Percentiles rank a stretch among this genome's conserved stretches.
Evolutionary conservation across 2,113 vertebrate genomes (phyloP).

Genomic region (Nothobranchius furzeri): DNA sequence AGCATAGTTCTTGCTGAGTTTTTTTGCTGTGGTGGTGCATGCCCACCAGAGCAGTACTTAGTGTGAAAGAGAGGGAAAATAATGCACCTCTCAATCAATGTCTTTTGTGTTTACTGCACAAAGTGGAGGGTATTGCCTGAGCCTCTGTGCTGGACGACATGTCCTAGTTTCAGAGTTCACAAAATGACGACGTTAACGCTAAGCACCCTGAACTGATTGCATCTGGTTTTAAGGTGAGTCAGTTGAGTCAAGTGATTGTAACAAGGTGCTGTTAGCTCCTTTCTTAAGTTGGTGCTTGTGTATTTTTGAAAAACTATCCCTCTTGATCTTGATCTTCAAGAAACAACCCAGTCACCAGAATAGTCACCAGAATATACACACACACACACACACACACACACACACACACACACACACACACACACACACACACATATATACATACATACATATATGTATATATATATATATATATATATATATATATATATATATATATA

Average conservation of each 20-base stretch:
- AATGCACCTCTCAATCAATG: too few relatives aligned
- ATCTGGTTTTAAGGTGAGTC: neutral
- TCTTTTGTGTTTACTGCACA: neutral
- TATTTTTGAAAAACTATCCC: constrained; percentile 4
- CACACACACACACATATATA: too few relatives aligned
- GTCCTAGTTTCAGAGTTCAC: neutral
- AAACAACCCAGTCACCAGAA: neutral
- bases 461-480: too few relatives aligned
- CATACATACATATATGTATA: too few relatives aligned
- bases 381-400: too few relatives aligned
- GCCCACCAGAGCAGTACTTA: constrained; percentile 20
- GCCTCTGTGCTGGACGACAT: constrained; percentile 1
- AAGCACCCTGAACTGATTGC: constrained; percentile 18
- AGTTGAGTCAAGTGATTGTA: constrained; percentile 10
- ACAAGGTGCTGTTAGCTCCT: constrained; percentile 3
- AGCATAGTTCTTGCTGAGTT: constrained; percentile 26
- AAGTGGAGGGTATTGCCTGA: constrained; percentile 21
- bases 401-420: too few relatives aligned
- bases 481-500: too few relatives aligned
- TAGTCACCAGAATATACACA: too few relatives aligned
- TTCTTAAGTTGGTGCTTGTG: neutral
- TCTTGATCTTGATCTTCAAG: neutral
- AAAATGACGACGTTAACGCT: constrained; percentile 1
- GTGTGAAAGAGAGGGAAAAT: neutral
- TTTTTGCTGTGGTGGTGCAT: constrained; percentile 6